phyloP scores from a whole-genome alignment of 2,113 vertebrate species.

The Suncus etruscus region DNA sequence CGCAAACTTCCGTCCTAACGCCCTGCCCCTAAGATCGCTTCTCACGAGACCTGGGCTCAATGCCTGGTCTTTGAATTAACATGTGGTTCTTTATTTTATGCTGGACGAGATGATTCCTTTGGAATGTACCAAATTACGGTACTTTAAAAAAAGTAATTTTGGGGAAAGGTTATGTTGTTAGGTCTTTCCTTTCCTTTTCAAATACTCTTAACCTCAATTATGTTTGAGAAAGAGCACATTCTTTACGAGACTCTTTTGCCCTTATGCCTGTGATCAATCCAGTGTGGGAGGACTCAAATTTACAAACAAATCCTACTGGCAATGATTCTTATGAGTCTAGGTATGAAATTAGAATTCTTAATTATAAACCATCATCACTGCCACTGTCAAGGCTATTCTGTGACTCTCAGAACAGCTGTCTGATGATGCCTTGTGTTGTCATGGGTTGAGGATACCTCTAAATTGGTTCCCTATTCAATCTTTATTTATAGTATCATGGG shows the following conservation, averaged over 20 bases:
- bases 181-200: background rate
- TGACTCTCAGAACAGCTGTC: background rate
- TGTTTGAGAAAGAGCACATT: background rate
- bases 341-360: conserved; percentile 39
- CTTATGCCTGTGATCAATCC: background rate
- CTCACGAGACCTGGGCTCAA: no score
- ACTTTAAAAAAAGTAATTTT: background rate
- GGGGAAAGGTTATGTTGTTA: background rate
- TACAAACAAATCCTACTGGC: conserved; percentile 35
- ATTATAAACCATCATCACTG: background rate
- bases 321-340: conserved; percentile 3
- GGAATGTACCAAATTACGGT: conserved; percentile 26
- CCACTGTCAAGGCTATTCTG: background rate
- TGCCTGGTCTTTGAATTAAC: background rate
- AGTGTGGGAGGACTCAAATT: background rate
- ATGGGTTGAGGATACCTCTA: background rate
- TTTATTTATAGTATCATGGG: conserved; percentile 58
- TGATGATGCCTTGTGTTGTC: background rate
- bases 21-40: no score
- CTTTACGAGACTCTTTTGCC: background rate
- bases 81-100: no score
- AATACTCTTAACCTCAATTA: conserved; percentile 10
- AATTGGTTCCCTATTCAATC: background rate
- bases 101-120: conserved; percentile 25
- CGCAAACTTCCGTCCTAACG: no score